A percentile compares a stretch with the other conserved stretches of the same genome.
phyloP scores from a whole-genome alignment of 2,888 invertebrate genomes.

The Formica aserva region DNA sequence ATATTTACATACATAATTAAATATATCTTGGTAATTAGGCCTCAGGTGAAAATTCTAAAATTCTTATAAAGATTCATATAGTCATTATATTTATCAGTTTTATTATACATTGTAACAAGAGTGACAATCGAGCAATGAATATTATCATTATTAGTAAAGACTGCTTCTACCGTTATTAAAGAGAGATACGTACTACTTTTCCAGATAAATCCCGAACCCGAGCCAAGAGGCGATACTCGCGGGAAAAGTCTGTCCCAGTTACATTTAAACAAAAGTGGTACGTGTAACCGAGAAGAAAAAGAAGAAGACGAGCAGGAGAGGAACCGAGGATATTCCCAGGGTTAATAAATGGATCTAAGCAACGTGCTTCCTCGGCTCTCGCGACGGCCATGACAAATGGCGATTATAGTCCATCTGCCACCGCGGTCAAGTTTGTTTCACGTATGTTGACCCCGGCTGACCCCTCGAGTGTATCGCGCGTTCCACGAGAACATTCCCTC shows the following conservation, averaged over 20 bases:
- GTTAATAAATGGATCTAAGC: constrained; percentile 52
- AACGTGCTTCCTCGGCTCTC: constrained; percentile 24
- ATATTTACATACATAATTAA: not conserved
- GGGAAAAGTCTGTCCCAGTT: not conserved
- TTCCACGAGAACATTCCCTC: not conserved
- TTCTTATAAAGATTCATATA: not conserved
- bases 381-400: constrained; percentile 40
- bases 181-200: not conserved
- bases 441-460: constrained; percentile 54
- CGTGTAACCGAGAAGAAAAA: not conserved
- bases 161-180: not conserved
- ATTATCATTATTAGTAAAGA: not conserved
- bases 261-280: not conserved
- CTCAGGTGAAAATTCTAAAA: not conserved
- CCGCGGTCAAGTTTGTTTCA: constrained; percentile 52
- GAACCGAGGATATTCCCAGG: not conserved
- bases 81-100: not conserved
- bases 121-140: not conserved
- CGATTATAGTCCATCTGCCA: constrained; percentile 44
- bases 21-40: not conserved
- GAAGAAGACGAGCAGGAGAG: not conserved
- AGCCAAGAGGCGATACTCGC: not conserved
- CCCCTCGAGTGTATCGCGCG: constrained; percentile 31
- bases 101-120: not conserved
- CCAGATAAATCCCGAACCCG: not conserved